These are phyloP conservation scores for Polypterus bichir DNA, from an alignment of 2,113 vertebrate species.

Conservation along the genomic window DNA sequence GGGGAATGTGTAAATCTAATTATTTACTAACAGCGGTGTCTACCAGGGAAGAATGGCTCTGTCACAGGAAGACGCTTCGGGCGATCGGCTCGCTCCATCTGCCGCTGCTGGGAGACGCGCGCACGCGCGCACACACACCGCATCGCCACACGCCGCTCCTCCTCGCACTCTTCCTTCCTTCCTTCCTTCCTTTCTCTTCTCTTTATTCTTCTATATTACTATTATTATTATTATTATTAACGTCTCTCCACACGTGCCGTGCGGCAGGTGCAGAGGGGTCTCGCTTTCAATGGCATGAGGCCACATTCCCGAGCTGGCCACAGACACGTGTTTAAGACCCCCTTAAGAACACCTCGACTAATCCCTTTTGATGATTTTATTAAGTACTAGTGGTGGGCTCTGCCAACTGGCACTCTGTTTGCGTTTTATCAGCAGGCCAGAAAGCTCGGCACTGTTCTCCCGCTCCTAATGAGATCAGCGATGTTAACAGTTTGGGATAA, in stretches of 20 bases:
- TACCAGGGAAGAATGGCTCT: constrained; percentile 56
- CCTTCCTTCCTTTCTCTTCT: constrained; percentile 6
- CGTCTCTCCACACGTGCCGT: too few species aligned
- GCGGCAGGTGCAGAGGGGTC: too few species aligned
- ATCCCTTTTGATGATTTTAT: constrained; percentile 70
- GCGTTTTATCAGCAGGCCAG: constrained; percentile 37
- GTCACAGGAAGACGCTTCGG: constrained; percentile 59
- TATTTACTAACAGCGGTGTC: constrained; percentile 84
- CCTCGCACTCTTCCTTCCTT: constrained; percentile 8
- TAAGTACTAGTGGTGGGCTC: constrained; percentile 46
- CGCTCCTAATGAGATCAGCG: constrained; percentile 37
- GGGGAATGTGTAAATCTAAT: constrained; percentile 87
- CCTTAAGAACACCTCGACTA: constrained; percentile 49
- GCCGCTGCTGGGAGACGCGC: constrained; percentile 38
- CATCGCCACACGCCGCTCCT: constrained; percentile 5
- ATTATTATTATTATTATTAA: too few species aligned
- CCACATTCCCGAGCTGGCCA: constrained; percentile 11
- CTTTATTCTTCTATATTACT: too few species aligned
- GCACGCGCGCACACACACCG: constrained; percentile 23
- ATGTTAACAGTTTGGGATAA: constrained; percentile 50
- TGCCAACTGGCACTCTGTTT: constrained; percentile 49
- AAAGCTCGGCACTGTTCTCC: constrained; percentile 29
- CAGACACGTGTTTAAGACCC: constrained; percentile 36
- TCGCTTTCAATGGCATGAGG: too few species aligned
- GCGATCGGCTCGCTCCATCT: constrained; percentile 64